Evolutionary conservation across 2,888 invertebrate genomes (phyloP).

Genomic region (Drosophila koepferae): DNA sequence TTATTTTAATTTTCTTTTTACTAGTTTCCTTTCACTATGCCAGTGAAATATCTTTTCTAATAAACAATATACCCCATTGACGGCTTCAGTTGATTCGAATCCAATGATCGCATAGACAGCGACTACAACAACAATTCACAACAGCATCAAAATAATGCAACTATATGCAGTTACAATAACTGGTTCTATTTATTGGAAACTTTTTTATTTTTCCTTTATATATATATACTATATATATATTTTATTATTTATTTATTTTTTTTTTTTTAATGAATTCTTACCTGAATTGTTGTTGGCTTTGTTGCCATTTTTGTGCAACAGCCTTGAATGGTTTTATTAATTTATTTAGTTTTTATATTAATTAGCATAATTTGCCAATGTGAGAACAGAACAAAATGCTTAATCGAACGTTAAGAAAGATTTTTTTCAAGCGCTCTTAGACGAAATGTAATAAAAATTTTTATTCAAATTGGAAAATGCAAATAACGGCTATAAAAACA

Average conservation of each 20-base stretch:
- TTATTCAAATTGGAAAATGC: slow-evolving; percentile 3
- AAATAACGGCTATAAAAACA: neutral
- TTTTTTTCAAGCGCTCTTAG: neutral
- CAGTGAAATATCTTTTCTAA: neutral
- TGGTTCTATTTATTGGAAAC: slow-evolving; percentile 65
- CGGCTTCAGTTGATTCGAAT: slow-evolving; percentile 33
- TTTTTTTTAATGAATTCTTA: slow-evolving; percentile 5
- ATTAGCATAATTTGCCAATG: slow-evolving; percentile 59
- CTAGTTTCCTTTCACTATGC: too few species aligned
- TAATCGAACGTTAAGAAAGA: slow-evolving; percentile 1
- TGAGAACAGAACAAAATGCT: slow-evolving; percentile 16
- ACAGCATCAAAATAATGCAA: slow-evolving; percentile 43
- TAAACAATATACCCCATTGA: neutral
- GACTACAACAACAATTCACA: slow-evolving; percentile 35
- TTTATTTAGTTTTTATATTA: slow-evolving; percentile 42
- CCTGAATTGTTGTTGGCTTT: slow-evolving; percentile 35
- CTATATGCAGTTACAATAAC: slow-evolving; percentile 69
- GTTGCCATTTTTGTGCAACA: slow-evolving; percentile 60
- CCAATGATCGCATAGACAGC: slow-evolving; percentile 67
- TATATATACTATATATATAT: slow-evolving; percentile 10
- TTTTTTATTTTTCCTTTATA: slow-evolving; percentile 12
- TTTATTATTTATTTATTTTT: too few species aligned
- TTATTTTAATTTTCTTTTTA: too few species aligned
- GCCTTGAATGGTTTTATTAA: slow-evolving; percentile 58
- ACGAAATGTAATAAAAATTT: neutral